Evolutionary conservation across 2,113 vertebrate genomes (phyloP).

Genomic region (Oryzias javanicus): DNA sequence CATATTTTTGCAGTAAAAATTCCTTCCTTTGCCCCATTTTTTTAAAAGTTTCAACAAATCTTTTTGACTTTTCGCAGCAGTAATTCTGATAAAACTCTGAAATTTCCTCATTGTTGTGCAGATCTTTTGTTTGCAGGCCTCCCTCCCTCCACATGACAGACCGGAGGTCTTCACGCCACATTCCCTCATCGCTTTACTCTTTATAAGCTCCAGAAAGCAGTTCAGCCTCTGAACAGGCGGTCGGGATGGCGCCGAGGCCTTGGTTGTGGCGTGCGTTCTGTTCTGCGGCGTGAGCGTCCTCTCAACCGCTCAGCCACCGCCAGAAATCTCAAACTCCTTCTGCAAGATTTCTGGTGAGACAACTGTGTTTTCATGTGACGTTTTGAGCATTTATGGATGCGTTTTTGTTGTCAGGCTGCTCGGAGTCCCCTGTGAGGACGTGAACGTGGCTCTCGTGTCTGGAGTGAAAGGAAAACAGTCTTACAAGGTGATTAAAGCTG

Average conservation of each 20-base stretch:
- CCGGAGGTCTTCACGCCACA: neutral
- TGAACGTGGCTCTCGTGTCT: constrained; percentile 38
- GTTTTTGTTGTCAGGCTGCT: constrained; percentile 42
- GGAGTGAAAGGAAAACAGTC: constrained; percentile 58
- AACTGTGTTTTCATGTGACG: neutral
- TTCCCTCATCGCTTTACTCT: neutral
- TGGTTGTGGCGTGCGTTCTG: constrained; percentile 23
- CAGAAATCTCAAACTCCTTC: constrained; percentile 14
- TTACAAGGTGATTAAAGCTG: constrained; percentile 38
- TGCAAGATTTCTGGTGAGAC: constrained; percentile 63
- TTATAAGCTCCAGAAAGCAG: constrained; percentile 24
- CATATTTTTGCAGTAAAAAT: too few species aligned
- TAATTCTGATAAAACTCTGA: too few species aligned
- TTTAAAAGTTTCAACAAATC: too few species aligned
- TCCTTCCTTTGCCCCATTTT: too few species aligned
- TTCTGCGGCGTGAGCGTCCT: constrained; percentile 35
- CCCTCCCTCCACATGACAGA: constrained; percentile 43
- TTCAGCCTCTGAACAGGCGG: neutral
- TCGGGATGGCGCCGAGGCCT: constrained; percentile 36
- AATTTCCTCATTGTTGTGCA: constrained; percentile 23
- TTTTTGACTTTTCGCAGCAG: too few species aligned
- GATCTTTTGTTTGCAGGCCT: neutral
- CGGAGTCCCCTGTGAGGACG: constrained; percentile 37
- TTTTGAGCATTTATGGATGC: too few species aligned
- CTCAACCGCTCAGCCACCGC: neutral